A percentile compares a stretch with the other conserved stretches of the same genome.
These are phyloP conservation scores for Protaetia brevitarsis DNA, from an alignment of 1,140 invertebrate genomes.

Conservation along the genomic window DNA sequence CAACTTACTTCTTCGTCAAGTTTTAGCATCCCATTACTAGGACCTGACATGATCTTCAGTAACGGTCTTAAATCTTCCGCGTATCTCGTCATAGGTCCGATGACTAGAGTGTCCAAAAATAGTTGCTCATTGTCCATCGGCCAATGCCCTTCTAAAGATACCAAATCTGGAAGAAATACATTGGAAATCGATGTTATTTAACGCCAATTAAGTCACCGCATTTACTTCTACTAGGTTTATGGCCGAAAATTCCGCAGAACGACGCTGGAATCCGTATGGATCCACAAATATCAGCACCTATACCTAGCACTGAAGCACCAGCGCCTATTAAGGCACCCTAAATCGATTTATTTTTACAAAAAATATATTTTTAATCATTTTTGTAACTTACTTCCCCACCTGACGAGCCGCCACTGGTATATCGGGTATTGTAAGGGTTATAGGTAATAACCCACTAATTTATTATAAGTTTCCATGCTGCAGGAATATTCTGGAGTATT, in stretches of 20 bases:
- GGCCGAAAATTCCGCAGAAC: slow-evolving; percentile 84
- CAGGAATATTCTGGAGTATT: slow-evolving; percentile 76
- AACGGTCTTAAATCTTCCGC: slow-evolving; percentile 67
- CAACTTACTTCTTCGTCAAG: slow-evolving; percentile 45
- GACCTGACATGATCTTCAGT: slow-evolving; percentile 59
- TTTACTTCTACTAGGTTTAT: slow-evolving; percentile 75
- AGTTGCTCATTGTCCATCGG: slow-evolving; percentile 51
- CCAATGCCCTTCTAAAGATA: slow-evolving; percentile 58
- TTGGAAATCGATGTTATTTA: neutral
- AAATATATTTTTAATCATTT: neutral
- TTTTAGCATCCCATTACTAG: slow-evolving; percentile 48
- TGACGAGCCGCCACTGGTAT: slow-evolving; percentile 70
- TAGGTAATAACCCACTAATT: slow-evolving; percentile 67
- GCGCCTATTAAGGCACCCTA: slow-evolving; percentile 66
- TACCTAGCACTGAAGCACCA: slow-evolving; percentile 76
- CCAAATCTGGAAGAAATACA: slow-evolving; percentile 46
- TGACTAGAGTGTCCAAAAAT: slow-evolving; percentile 59
- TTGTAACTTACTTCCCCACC: slow-evolving; percentile 63
- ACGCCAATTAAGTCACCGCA: neutral
- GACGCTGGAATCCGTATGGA: slow-evolving; percentile 83
- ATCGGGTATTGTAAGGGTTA: slow-evolving; percentile 73
- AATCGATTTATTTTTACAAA: neutral
- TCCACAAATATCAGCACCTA: slow-evolving; percentile 86
- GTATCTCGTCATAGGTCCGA: slow-evolving; percentile 79
- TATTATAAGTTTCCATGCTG: slow-evolving; percentile 68